Conservation (phyloP, 2,797 vertebrate species). For the Hyperoplus immaculatus region DNA sequence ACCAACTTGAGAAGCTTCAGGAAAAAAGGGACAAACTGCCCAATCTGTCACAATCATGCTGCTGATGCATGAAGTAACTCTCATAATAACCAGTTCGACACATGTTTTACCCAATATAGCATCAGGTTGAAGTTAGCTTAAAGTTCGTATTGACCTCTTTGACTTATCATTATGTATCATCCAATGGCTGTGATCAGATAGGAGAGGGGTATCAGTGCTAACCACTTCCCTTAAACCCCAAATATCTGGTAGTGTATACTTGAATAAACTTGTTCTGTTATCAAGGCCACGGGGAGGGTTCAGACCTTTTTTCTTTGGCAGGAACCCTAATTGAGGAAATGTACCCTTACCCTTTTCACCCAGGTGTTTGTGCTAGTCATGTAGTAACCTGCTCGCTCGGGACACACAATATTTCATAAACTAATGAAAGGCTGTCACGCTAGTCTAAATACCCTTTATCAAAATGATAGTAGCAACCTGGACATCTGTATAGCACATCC, state of each 20-base stretch:
- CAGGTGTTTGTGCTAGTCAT: background rate
- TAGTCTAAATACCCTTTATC: conserved; percentile 37
- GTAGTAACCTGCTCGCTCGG: conserved; percentile 3
- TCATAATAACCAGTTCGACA: background rate
- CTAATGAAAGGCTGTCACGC: conserved; percentile 8
- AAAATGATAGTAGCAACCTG: conserved; percentile 46
- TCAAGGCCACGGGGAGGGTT: background rate
- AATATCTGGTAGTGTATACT: too few species aligned
- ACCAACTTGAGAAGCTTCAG: too few species aligned
- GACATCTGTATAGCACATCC: conserved; percentile 38
- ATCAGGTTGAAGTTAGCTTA: background rate
- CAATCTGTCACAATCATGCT: background rate
- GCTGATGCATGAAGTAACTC: background rate
- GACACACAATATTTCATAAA: conserved; percentile 2
- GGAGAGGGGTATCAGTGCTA: background rate
- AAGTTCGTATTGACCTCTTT: background rate
- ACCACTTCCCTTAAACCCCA: too few species aligned
- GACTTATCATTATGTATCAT: background rate
- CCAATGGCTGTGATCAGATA: background rate
- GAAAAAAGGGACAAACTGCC: background rate
- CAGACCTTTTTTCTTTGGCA: conserved; percentile 6
- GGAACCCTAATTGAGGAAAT: background rate
- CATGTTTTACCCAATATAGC: background rate
- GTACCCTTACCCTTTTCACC: conserved; percentile 5
- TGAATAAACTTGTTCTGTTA: too few species aligned